Conservation (phyloP, 2,797 vertebrate species). For the Xenops minutus region DNA sequence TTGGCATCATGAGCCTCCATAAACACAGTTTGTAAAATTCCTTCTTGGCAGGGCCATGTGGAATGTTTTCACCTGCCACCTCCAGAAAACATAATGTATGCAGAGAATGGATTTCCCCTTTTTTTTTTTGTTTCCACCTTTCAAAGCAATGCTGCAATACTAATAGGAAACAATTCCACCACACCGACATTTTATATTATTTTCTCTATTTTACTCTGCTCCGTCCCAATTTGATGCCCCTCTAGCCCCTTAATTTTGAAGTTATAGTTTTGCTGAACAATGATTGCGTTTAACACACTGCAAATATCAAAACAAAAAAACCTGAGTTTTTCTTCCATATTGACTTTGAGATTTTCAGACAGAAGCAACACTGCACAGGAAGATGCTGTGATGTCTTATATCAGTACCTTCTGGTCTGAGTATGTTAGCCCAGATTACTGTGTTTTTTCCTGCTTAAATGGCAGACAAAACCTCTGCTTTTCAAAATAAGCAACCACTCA, state of each 20-base stretch:
- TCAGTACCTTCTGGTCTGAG: neutral
- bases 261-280: neutral
- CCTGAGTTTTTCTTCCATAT: neutral
- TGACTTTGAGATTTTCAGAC: neutral
- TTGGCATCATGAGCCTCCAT: neutral
- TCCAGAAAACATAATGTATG: neutral
- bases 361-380: neutral
- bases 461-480: neutral
- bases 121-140: neutral
- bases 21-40: neutral
- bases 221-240: neutral
- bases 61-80: neutral
- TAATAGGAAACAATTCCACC: neutral
- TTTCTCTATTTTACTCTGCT: neutral
- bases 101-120: neutral
- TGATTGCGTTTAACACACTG: neutral
- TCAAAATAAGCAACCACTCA: neutral
- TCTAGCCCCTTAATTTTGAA: neutral
- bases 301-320: neutral
- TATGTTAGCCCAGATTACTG: neutral
- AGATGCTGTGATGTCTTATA: neutral
- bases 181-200: neutral
- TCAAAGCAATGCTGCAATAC: neutral
- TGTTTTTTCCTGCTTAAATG: neutral
- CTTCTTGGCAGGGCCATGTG: neutral